These are phyloP conservation scores for Drosophila persimilis DNA, from an alignment of 1,140 invertebrate genomes.

Conservation along the genomic window DNA sequence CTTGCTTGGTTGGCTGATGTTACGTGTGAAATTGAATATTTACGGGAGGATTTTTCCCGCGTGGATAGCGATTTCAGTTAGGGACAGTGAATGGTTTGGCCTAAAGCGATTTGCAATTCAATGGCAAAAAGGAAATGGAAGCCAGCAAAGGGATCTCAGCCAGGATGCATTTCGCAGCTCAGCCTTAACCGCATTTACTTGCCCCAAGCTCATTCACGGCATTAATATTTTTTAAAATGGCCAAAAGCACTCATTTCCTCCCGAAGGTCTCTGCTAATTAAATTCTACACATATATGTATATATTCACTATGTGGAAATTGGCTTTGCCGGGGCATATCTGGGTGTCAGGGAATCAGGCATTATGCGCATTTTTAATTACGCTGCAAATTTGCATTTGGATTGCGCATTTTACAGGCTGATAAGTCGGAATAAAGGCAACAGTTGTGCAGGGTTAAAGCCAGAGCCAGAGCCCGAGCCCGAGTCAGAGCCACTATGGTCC, in stretches of 20 bases:
- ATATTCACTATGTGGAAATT: conserved; percentile 21
- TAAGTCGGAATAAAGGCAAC: conserved; percentile 74
- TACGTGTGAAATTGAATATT: conserved; percentile 50
- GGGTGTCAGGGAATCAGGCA: conserved; percentile 6
- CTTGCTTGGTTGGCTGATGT: neutral
- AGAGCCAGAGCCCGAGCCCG: conserved; percentile 52
- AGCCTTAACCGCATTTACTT: conserved; percentile 7
- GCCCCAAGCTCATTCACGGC: conserved; percentile 22
- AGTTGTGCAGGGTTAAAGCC: conserved; percentile 54
- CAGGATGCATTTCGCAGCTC: conserved; percentile 16
- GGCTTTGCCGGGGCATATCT: conserved; percentile 16
- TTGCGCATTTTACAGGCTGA: conserved; percentile 79
- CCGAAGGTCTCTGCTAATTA: conserved; percentile 44
- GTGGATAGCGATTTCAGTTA: conserved; percentile 12
- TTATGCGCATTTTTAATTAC: conserved; percentile 77
- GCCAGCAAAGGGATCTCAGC: neutral
- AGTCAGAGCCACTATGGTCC: conserved; percentile 15
- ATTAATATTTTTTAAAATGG: conserved; percentile 43
- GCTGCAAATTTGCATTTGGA: conserved; percentile 81
- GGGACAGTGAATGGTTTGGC: conserved; percentile 34
- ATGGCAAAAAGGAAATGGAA: conserved; percentile 2
- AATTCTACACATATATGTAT: conserved; percentile 28
- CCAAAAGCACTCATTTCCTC: conserved; percentile 5
- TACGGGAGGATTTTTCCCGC: conserved; percentile 27
- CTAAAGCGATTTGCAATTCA: conserved; percentile 30